Evolutionary conservation across 2,113 vertebrate genomes (phyloP).

Genomic region (Salminus brasiliensis): DNA sequence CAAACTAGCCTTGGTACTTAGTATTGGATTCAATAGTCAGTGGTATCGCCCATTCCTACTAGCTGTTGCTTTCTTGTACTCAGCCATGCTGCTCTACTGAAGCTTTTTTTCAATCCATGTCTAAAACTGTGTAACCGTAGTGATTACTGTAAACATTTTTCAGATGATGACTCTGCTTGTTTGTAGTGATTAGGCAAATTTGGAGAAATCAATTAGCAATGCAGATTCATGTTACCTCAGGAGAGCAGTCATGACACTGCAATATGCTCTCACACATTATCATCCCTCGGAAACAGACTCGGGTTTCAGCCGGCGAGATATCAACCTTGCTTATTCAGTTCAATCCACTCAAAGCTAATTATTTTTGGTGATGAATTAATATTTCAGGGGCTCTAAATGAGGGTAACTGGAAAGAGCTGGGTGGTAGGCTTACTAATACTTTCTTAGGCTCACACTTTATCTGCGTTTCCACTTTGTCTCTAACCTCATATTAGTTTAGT

Average conservation of each 20-base stretch:
- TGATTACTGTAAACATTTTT: not conserved
- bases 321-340: not conserved
- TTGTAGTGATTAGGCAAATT: slow-evolving; percentile 11
- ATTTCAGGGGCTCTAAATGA: not conserved
- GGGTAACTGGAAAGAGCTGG: slow-evolving; percentile 4
- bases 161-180: not conserved
- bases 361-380: slow-evolving; percentile 6
- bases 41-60: too few species aligned
- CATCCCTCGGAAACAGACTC: not conserved
- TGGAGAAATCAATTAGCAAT: slow-evolving; percentile 10
- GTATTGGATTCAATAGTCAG: too few species aligned
- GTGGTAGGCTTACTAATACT: not conserved
- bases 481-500: not conserved
- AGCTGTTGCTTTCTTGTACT: not conserved
- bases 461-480: not conserved
- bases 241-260: slow-evolving; percentile 24
- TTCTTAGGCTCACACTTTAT: not conserved
- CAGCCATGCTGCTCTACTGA: not conserved
- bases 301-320: not conserved
- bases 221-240: not conserved
- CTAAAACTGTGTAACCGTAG: not conserved
- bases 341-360: not conserved
- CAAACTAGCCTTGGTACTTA: too few species aligned
- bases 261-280: not conserved
- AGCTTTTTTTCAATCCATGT: not conserved